These are phyloP conservation scores for Ammodytes dubius DNA, from an alignment of 2,113 vertebrate genomes.

Conservation along the genomic window DNA sequence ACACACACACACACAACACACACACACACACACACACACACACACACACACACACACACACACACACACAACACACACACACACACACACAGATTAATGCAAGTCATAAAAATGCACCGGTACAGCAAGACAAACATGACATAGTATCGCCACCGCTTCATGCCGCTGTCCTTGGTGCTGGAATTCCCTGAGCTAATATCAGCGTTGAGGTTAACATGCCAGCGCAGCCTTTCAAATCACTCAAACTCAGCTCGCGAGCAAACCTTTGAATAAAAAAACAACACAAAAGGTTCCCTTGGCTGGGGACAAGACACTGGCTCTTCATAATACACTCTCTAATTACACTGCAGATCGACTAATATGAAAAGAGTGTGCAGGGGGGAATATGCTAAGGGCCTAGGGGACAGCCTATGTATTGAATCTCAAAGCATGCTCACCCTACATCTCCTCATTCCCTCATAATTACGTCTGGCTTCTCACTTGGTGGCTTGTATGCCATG, in stretches of 20 bases:
- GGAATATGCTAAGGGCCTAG: slow-evolving; percentile 31
- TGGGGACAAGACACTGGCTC: slow-evolving; percentile 15
- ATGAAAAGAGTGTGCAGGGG: slow-evolving; percentile 33
- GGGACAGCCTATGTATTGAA: slow-evolving; percentile 23
- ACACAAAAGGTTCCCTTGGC: slow-evolving; percentile 26
- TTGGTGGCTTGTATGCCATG: background rate
- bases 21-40: slow-evolving; percentile 17
- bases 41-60: slow-evolving; percentile 2
- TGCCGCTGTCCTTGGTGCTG: slow-evolving; percentile 54
- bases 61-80: slow-evolving; percentile 9
- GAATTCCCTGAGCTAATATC: slow-evolving; percentile 59
- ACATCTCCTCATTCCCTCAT: slow-evolving; percentile 53
- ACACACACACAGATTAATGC: slow-evolving; percentile 13
- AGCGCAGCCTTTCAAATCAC: slow-evolving; percentile 32
- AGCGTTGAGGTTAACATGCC: slow-evolving; percentile 27
- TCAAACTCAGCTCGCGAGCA: background rate
- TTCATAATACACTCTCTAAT: slow-evolving; percentile 48
- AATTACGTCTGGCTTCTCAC: slow-evolving; percentile 50
- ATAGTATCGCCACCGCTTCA: background rate
- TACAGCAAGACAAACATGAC: slow-evolving; percentile 22
- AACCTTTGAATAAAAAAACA: slow-evolving; percentile 13
- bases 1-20: slow-evolving; percentile 12
- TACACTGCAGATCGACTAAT: slow-evolving; percentile 56
- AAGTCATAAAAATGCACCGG: background rate
- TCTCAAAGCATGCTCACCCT: slow-evolving; percentile 38